These are phyloP conservation scores for Labroides dimidiatus DNA, from an alignment of 2,797 vertebrate genomes.

Conservation along the genomic window DNA sequence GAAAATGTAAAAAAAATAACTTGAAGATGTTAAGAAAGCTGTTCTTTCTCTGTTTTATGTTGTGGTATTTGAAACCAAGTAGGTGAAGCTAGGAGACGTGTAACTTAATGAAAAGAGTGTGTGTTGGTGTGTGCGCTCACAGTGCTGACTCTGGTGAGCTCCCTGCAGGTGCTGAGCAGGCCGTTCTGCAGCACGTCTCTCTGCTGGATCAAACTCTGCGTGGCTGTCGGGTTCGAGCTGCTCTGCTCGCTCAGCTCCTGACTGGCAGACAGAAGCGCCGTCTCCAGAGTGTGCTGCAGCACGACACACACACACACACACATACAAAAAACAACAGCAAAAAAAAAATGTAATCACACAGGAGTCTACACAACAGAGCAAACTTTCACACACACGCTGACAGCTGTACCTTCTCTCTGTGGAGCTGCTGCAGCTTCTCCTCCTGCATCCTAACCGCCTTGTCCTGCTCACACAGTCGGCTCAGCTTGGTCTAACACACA, in stretches of 20 bases:
- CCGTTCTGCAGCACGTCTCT: conserved; percentile 94
- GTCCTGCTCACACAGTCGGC: conserved; percentile 95
- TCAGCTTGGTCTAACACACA: conserved; percentile 88
- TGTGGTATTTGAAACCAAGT: too few relatives aligned
- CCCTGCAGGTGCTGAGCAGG: conserved; percentile 94
- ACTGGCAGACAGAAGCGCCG: conserved; percentile 94
- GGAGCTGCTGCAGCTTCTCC: conserved; percentile 95
- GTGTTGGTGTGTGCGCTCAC: conserved; percentile 78
- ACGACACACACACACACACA: conserved; percentile 4
- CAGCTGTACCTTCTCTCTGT: conserved; percentile 94
- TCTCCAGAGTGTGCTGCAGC: conserved; percentile 94
- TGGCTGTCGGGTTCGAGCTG: conserved; percentile 82
- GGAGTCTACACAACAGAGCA: neutral
- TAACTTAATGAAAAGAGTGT: too few relatives aligned
- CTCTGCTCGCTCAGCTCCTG: conserved; percentile 94
- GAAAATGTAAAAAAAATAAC: too few relatives aligned
- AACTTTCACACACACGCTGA: neutral
- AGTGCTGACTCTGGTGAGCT: conserved; percentile 88
- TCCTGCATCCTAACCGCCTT: conserved; percentile 92
- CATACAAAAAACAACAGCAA: too few relatives aligned
- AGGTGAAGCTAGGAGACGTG: too few relatives aligned
- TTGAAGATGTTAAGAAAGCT: too few relatives aligned
- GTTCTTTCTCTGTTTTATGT: too few relatives aligned
- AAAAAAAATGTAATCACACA: conserved; percentile 8
- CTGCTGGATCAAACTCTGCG: conserved; percentile 91